Base-by-base conservation (phyloP, 2,888 invertebrate genomes). In the Scelioninae gen. 1 region DNA sequence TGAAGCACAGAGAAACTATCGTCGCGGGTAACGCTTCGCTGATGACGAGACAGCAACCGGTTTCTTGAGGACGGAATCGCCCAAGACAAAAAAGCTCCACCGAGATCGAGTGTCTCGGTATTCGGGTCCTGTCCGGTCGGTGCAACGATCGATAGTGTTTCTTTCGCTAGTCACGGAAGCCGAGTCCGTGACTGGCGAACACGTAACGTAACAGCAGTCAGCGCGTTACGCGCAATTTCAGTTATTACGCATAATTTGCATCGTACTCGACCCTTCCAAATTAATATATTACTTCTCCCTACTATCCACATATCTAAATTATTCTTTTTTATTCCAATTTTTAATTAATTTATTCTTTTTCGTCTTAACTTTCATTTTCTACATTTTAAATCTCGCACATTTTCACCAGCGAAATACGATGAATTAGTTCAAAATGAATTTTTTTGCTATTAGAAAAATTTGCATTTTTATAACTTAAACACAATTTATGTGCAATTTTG, bases 61-160 rank as follows among this genome's bases (percentile, higher is more conserved):
- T 75, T 80, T 74, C 45, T 45, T 15, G 55, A n/a, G n/a, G 71
- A 62, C 74, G 80, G 68, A 74, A 62, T 71, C 47, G 72, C 40
- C 72, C 65, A 45, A 34, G 16, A 72, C 47, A 80, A 80, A 80
- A 80, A 79, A 79, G 71, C 47, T 55, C 47, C 43, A n/a, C 32
- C 55, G 56, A 53, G 80, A 80, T 80, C 80, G 68, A 49, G 68
- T 80, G 79, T 74, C 79, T 49, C 51, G 10, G 53, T n/a, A n/a
- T n/a, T n/a, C n/a, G 79, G 40, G 79, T 72, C 74, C 38, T 66
- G 60, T 8, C 56, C 49, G 58, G 79, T 45, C 4, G 47, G n/a
- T n/a, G n/a, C 79, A 80, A 68, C 60, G 79, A 74, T 80, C 80
- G 80, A 75, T 74, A 74, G 74, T 68, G 51, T 75, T 75, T 75